Conservation (phyloP, 2,113 vertebrate genomes). For the Opisthocomus hoazin region DNA sequence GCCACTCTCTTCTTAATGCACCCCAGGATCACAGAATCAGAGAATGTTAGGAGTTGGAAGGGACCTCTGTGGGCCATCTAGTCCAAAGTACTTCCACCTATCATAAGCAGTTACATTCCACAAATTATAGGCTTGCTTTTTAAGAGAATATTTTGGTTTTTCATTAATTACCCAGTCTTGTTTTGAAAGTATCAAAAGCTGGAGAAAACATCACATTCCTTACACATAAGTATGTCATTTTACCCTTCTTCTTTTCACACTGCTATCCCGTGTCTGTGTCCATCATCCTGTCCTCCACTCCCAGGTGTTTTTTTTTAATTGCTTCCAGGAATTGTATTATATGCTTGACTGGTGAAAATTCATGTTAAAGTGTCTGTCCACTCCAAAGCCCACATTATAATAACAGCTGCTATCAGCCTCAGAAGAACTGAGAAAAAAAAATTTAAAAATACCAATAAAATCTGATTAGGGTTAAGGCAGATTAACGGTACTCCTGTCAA, state of each 20-base stretch:
- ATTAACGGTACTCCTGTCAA: background rate
- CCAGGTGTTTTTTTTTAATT: background rate
- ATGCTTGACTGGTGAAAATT: background rate
- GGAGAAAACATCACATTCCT: background rate
- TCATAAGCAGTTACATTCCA: background rate
- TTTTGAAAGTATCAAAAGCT: background rate
- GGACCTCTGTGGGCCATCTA: no score
- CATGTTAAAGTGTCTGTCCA: background rate
- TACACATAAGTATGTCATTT: background rate
- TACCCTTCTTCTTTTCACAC: background rate
- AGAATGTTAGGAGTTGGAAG: no score
- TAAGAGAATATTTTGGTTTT: background rate
- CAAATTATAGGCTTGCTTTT: background rate
- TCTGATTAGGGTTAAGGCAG: background rate
- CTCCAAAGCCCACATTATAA: background rate
- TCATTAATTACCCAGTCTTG: background rate
- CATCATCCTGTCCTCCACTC: accelerated
- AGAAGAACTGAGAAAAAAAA: background rate
- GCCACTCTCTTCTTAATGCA: no score
- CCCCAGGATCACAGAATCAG: no score
- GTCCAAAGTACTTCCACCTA: background rate
- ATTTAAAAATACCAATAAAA: background rate
- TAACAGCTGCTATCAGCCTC: background rate
- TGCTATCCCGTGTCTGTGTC: background rate
- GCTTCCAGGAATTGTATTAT: background rate